A percentile compares a stretch with the other conserved stretches of the same genome.
These are phyloP conservation scores for Oreonectes daqikongensis DNA, from an alignment of 2,797 vertebrate genomes.

Conservation along the genomic window DNA sequence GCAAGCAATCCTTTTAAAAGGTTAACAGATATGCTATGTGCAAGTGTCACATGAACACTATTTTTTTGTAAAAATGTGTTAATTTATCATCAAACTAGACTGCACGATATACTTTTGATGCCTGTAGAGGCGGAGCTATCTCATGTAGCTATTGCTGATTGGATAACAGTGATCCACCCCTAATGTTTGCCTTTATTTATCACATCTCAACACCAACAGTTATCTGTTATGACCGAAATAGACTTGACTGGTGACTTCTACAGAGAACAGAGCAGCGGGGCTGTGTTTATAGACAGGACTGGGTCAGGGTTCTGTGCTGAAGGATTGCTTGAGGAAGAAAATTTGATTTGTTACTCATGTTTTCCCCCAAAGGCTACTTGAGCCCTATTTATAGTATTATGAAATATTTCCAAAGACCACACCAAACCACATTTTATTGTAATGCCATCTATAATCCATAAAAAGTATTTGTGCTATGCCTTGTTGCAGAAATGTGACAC, in stretches of 20 bases:
- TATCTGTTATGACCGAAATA: constrained; percentile 30
- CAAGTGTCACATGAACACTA: no score
- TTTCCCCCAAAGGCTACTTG: neutral
- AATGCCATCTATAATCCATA: neutral
- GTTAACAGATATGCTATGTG: no score
- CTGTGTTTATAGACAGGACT: neutral
- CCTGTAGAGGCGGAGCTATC: neutral
- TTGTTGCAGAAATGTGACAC: neutral
- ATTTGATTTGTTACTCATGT: constrained; percentile 1
- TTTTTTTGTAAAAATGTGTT: neutral
- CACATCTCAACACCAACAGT: constrained; percentile 14
- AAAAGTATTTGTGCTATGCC: neutral
- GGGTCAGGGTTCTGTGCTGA: neutral
- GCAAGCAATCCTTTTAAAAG: neutral
- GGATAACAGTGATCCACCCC: constrained; percentile 4
- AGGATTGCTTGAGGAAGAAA: neutral
- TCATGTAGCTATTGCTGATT: neutral
- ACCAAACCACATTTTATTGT: constrained; percentile 6
- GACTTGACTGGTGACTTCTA: constrained; percentile 24
- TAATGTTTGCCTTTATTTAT: constrained; percentile 25
- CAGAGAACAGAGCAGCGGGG: constrained; percentile 5
- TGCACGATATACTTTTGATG: neutral
- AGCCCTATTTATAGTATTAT: constrained; percentile 8
- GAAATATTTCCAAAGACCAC: constrained; percentile 4
- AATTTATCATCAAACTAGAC: neutral